Evolutionary conservation across 1,140 invertebrate genomes (phyloP), one percentile per base, ranked within the genome.

Genomic region (Drosophila ficusphila): DNA sequence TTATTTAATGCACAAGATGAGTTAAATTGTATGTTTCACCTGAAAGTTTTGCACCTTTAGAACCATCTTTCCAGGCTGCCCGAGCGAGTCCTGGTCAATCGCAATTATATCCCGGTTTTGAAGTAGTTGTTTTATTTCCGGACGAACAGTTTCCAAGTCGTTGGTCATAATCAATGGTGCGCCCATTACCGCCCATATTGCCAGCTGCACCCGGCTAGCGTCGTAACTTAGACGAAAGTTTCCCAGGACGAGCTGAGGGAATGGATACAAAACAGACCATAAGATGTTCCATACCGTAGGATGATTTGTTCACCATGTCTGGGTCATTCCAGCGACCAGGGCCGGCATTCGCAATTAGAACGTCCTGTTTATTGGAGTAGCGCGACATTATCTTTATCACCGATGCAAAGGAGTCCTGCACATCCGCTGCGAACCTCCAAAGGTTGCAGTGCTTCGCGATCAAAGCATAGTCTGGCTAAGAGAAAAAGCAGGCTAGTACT

Each of bases 261-360:
- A 2, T 9, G 14, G 16, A 18, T 3, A 7, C 19, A n/a, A 2
- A 1, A 6, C 7, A 1, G 18, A 1, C n/a, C n/a, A n/a, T n/a
- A 25, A 18, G 4, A 46, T n/a, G 2, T 0, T 0, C 12, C 3
- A 0, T 7, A 14, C 6, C n/a, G 3, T 7, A 23, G 16, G 2
- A 42, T 46, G 7, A 62, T 73, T 1, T 7, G 8, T 41, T 89
- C 90, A 98, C 96, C 98, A 99, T 99, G 90, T 99, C 98, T 5
- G 98, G 98, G 92, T 99, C 98, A 91, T 99, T 99, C 97, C 97
- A 99, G 71, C 97, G 96, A 8, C 98, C 98, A 1, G 98, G 98
- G 8, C 97, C 98, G 51, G 97, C 97, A 91, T 96, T 95, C 23
- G 95, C 94, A 7, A 96, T 95, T 61, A 99, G 96, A 5, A 93